Conservation (phyloP, 1,140 invertebrate species). For the Oncopeltus fasciatus region DNA sequence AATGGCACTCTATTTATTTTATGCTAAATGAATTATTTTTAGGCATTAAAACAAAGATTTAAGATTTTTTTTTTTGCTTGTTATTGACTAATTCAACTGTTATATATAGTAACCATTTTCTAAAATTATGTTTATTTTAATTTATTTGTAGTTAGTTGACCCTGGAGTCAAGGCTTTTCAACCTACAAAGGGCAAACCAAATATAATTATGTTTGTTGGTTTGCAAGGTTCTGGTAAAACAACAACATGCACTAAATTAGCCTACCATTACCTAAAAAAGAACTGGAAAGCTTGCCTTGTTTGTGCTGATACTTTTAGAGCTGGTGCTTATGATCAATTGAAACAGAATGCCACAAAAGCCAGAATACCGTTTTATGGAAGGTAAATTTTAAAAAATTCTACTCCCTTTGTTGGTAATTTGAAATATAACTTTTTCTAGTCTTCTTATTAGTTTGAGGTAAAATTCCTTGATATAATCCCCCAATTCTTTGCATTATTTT, state of each 20-base stretch:
- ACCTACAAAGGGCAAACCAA: conserved; percentile 86
- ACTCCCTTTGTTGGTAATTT: too few relatives aligned
- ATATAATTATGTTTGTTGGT: conserved; percentile 99
- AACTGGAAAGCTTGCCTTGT: conserved; percentile 99
- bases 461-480: too few relatives aligned
- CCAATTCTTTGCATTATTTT: too few relatives aligned
- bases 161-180: conserved; percentile 95
- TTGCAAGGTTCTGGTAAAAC: conserved; percentile 98
- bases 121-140: neutral
- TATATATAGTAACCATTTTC: too few relatives aligned
- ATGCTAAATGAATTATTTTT: too few relatives aligned
- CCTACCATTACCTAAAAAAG: conserved; percentile 97
- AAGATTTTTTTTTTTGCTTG: too few relatives aligned
- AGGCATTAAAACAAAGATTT: too few relatives aligned
- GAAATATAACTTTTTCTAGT: too few relatives aligned
- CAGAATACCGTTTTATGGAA: conserved; percentile 99
- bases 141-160: conserved; percentile 71
- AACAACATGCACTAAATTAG: conserved; percentile 98
- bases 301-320: conserved; percentile 98
- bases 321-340: conserved; percentile 98
- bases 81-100: too few relatives aligned
- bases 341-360: conserved; percentile 99
- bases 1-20: too few relatives aligned
- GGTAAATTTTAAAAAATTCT: conserved; percentile 37
- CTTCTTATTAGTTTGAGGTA: too few relatives aligned